Evolutionary conservation across 2,888 invertebrate genomes (phyloP).

Genomic region (Megaustenia siamemsis): DNA sequence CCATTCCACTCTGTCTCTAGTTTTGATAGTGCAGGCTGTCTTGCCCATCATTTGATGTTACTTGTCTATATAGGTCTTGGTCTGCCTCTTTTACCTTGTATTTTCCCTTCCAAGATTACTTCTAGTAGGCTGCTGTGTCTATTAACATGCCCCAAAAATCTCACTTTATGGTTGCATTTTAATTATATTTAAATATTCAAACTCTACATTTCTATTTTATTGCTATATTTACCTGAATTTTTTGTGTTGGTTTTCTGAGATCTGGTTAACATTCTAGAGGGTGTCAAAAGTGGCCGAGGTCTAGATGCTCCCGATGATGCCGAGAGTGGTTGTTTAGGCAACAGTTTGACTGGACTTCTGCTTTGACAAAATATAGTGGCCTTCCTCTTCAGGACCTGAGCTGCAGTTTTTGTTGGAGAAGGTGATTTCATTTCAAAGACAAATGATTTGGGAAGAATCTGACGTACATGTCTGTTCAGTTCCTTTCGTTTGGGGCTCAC

Average conservation of each 20-base stretch:
- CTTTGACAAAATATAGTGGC: constrained; percentile 58
- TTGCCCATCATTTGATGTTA: no score
- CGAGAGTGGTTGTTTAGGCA: constrained; percentile 45
- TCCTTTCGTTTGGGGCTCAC: constrained; percentile 63
- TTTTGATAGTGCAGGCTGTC: no score
- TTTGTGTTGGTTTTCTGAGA: constrained; percentile 29
- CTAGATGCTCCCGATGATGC: background rate
- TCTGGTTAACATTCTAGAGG: constrained; percentile 45
- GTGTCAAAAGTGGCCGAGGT: constrained; percentile 23
- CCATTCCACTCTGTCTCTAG: no score
- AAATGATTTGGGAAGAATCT: constrained; percentile 76
- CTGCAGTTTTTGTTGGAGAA: constrained; percentile 76
- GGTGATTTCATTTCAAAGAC: constrained; percentile 64
- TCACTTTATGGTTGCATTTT: no score
- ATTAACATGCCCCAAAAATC: no score
- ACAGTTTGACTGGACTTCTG: constrained; percentile 59
- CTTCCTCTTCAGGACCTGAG: constrained; percentile 64
- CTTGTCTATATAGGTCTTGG: no score
- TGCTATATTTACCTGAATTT: constrained; percentile 20
- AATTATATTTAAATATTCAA: no score
- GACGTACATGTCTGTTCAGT: constrained; percentile 69
- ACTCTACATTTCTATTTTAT: no score
- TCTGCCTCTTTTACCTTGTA: no score
- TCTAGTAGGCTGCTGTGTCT: no score
- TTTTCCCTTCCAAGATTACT: no score